Conservation (phyloP, 2,888 invertebrate species). For the Serrognathus titanus region DNA sequence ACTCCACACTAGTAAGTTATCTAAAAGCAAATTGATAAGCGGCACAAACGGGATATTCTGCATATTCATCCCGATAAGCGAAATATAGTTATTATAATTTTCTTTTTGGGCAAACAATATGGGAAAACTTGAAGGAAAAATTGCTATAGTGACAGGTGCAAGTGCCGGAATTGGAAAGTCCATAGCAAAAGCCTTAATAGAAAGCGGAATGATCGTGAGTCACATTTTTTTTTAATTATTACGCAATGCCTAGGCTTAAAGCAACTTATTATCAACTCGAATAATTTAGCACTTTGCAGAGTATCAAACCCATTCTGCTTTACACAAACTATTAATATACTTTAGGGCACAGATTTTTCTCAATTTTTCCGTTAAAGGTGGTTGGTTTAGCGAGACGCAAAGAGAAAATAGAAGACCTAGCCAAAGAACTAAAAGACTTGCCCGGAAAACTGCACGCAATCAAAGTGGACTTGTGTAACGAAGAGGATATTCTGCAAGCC, state of each 20-base stretch:
- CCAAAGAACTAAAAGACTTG: slow-evolving; percentile 13
- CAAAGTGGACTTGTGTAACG: slow-evolving; percentile 24
- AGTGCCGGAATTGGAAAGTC: background rate
- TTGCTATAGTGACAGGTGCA: background rate
- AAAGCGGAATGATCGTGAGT: slow-evolving; percentile 1
- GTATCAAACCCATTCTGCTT: too few species aligned
- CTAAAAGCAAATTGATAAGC: too few species aligned
- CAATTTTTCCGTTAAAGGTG: slow-evolving; percentile 14
- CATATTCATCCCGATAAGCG: too few species aligned
- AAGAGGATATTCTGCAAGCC: slow-evolving; percentile 26
- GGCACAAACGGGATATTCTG: too few species aligned
- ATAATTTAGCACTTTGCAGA: too few species aligned
- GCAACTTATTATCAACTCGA: too few species aligned
- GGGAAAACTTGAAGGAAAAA: background rate
- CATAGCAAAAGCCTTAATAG: slow-evolving; percentile 1
- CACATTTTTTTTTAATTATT: background rate
- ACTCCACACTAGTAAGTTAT: too few species aligned
- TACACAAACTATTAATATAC: too few species aligned
- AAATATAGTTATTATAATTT: too few species aligned
- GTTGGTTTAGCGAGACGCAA: slow-evolving; percentile 23
- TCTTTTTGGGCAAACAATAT: too few species aligned
- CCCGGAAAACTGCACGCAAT: slow-evolving; percentile 22
- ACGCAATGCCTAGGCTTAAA: too few species aligned
- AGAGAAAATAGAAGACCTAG: slow-evolving; percentile 17
- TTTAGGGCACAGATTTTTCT: too few species aligned